Conservation (phyloP, 2,888 invertebrate species). For the Mimachlamys varia region DNA sequence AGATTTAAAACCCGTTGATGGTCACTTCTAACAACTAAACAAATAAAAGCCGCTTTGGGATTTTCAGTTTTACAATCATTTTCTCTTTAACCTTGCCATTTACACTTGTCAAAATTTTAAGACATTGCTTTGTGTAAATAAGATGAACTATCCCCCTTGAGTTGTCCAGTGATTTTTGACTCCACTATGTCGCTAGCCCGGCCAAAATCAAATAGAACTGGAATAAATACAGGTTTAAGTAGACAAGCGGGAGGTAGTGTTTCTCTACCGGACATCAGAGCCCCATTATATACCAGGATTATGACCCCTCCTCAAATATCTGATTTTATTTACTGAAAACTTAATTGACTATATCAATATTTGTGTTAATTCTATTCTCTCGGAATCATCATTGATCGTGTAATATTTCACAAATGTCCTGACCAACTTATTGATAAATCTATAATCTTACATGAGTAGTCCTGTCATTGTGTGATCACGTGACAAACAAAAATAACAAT, state of each 20-base stretch:
- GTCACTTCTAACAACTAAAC: conserved; percentile 19
- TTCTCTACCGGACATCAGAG: not conserved
- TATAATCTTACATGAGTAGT: conserved; percentile 14
- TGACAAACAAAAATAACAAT: not conserved
- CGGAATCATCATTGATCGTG: conserved; percentile 5
- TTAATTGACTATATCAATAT: conserved; percentile 36
- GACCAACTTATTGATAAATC: not conserved
- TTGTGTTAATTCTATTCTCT: conserved; percentile 27
- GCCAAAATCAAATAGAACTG: conserved; percentile 51
- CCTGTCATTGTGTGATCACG: not conserved
- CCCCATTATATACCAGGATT: not conserved
- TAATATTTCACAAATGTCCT: conserved; percentile 6
- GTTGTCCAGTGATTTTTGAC: conserved; percentile 48
- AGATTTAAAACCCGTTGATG: conserved; percentile 20
- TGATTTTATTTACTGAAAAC: conserved; percentile 28
- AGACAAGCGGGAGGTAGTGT: not conserved
- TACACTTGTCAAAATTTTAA: conserved; percentile 47
- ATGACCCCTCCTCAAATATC: conserved; percentile 25
- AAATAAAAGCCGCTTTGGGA: not conserved
- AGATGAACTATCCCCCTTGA: conserved; percentile 38
- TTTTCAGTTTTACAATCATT: conserved; percentile 43
- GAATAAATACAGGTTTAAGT: conserved; percentile 44
- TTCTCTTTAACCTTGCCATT: conserved; percentile 41
- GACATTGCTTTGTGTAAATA: conserved; percentile 52
- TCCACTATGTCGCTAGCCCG: conserved; percentile 45